These are phyloP conservation scores for Enoplolaimus lenunculus DNA, from an alignment of 2,888 invertebrate genomes.

Conservation along the genomic window DNA sequence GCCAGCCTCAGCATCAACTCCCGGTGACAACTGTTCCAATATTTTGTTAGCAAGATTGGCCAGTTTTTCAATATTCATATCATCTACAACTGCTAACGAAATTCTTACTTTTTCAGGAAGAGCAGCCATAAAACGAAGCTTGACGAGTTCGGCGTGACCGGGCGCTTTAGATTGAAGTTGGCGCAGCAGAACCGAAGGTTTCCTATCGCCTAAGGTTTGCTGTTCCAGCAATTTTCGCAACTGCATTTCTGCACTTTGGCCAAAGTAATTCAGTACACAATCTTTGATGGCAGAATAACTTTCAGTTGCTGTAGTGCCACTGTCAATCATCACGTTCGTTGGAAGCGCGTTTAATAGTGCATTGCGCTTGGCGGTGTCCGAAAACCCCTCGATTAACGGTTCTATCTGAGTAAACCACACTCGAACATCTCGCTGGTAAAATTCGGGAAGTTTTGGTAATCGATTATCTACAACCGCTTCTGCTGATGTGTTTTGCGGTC, in stretches of 20 bases:
- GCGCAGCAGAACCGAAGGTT: neutral
- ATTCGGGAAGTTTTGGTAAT: neutral
- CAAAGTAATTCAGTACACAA: neutral
- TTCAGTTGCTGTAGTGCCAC: neutral
- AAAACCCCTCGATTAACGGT: neutral
- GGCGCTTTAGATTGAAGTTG: neutral
- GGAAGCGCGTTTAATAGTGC: neutral
- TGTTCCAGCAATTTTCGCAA: neutral
- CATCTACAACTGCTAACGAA: neutral
- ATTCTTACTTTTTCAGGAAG: neutral
- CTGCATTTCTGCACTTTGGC: neutral
- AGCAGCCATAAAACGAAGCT: neutral
- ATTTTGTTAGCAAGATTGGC: neutral
- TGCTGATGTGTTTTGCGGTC: neutral
- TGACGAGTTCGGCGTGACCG: neutral
- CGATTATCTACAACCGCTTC: neutral
- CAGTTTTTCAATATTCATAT: neutral
- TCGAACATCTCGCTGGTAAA: neutral
- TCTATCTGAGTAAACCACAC: neutral
- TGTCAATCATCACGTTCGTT: neutral
- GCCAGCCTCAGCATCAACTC: neutral
- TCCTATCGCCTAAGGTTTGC: neutral
- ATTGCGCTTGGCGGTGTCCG: neutral
- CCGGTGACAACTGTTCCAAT: neutral
- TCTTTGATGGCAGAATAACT: neutral